Conservation (phyloP, 2,888 invertebrate genomes). For the Cerastis leucographa region DNA sequence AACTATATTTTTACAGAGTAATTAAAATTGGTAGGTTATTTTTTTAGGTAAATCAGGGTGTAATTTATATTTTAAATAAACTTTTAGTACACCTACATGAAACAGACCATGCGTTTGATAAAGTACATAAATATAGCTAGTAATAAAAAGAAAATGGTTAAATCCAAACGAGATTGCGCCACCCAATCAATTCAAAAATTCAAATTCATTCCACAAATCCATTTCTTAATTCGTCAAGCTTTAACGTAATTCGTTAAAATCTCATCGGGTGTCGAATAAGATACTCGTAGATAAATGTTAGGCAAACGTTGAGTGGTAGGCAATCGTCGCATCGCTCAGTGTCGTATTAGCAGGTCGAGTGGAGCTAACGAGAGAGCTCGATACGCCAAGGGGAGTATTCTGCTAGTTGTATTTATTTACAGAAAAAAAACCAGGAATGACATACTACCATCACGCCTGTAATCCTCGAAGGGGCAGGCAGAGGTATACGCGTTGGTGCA, state of each 20-base stretch:
- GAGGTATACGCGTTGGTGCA: too few relatives aligned
- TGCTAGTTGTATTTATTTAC: slow-evolving; percentile 1
- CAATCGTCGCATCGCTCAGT: slow-evolving; percentile 74
- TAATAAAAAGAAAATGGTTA: slow-evolving; percentile 2
- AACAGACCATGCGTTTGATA: neutral
- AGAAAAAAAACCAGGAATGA: neutral
- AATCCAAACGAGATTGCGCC: neutral
- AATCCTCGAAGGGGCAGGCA: too few relatives aligned
- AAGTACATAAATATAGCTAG: slow-evolving; percentile 1
- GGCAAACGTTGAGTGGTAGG: slow-evolving; percentile 61
- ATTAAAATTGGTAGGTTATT: neutral
- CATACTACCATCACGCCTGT: too few relatives aligned
- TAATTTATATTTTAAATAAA: neutral
- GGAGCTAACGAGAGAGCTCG: slow-evolving; percentile 65
- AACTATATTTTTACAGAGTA: neutral
- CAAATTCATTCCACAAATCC: slow-evolving; percentile 45
- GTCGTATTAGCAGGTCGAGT: slow-evolving; percentile 72
- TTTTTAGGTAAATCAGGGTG: neutral
- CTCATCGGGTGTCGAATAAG: slow-evolving; percentile 57
- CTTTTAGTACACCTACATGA: neutral
- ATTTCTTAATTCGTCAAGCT: slow-evolving; percentile 47
- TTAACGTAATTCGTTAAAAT: slow-evolving; percentile 57
- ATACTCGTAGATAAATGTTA: slow-evolving; percentile 65
- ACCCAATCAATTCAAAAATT: slow-evolving; percentile 25
- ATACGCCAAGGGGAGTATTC: slow-evolving; percentile 42